Evolutionary conservation across 2,888 invertebrate species (phyloP).

Genomic region (Plebejus melissa): DNA sequence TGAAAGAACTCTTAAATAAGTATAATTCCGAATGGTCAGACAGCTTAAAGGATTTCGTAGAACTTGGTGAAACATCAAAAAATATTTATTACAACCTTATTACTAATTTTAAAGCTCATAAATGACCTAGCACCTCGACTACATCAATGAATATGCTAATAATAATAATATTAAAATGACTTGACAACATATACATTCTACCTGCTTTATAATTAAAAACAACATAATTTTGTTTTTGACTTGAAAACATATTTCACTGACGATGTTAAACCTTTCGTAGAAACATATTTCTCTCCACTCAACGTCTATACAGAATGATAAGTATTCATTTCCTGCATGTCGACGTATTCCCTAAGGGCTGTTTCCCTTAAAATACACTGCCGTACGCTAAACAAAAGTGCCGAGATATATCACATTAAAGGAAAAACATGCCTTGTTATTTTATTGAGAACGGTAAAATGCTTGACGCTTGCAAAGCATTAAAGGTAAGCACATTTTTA

Average conservation of each 20-base stretch:
- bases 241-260: background rate
- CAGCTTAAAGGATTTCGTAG: too few relatives aligned
- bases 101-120: too few relatives aligned
- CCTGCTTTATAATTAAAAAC: background rate
- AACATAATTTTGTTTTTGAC: background rate
- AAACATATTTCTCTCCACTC: constrained; percentile 16
- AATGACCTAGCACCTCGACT: too few relatives aligned
- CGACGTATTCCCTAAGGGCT: constrained; percentile 17
- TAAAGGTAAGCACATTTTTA: background rate
- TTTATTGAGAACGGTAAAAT: constrained; percentile 3
- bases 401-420: constrained; percentile 11
- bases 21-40: too few relatives aligned
- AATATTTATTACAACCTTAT: too few relatives aligned
- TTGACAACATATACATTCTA: background rate
- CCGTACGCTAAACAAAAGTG: constrained; percentile 10
- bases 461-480: background rate
- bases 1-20: too few relatives aligned
- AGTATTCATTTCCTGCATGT: constrained; percentile 25
- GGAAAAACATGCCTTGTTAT: constrained; percentile 19
- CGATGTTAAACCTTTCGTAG: background rate
- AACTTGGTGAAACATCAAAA: too few relatives aligned
- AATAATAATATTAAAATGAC: background rate
- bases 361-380: constrained; percentile 12
- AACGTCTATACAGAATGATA: constrained; percentile 17
- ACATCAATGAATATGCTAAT: too few relatives aligned